Conservation (phyloP, 2,888 invertebrate species). For the Calliphora vomitoria region DNA sequence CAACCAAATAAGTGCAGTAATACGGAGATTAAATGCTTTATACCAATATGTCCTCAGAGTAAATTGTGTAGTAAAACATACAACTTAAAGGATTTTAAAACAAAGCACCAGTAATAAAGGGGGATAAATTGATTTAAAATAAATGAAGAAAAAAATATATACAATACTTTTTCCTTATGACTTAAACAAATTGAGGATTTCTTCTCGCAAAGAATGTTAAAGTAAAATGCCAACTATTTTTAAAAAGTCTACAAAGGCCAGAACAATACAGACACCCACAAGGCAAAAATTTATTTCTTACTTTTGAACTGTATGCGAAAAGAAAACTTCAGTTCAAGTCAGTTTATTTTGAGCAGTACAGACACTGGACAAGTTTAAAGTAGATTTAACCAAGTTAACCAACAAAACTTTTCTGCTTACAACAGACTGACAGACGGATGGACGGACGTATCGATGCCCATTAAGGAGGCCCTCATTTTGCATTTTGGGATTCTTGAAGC, state of each 20-base stretch:
- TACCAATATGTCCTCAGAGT: background rate
- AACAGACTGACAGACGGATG: background rate
- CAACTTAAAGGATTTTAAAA: constrained; percentile 40
- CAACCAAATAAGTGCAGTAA: constrained; percentile 31
- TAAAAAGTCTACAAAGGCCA: constrained; percentile 1
- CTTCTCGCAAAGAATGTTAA: background rate
- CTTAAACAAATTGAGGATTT: constrained; percentile 22
- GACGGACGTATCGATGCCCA: background rate
- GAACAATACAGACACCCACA: background rate
- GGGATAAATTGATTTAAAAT: constrained; percentile 17
- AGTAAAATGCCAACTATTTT: background rate
- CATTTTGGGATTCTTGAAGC: too few relatives aligned
- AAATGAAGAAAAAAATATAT: background rate
- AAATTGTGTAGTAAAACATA: constrained; percentile 17
- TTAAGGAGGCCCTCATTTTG: too few relatives aligned
- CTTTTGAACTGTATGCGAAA: background rate
- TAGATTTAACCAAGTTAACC: constrained; percentile 34
- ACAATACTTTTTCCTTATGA: background rate
- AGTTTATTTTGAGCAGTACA: background rate
- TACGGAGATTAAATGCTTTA: constrained; percentile 26
- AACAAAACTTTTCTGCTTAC: constrained; percentile 24
- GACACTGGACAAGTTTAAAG: constrained; percentile 29
- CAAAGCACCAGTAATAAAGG: constrained; percentile 18
- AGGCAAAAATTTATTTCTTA: constrained; percentile 1
- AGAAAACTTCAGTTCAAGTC: constrained; percentile 12